A percentile compares a stretch with the other conserved stretches of the same genome.
Conservation (phyloP, 2,888 invertebrate genomes). For the Parelbella ahira region DNA sequence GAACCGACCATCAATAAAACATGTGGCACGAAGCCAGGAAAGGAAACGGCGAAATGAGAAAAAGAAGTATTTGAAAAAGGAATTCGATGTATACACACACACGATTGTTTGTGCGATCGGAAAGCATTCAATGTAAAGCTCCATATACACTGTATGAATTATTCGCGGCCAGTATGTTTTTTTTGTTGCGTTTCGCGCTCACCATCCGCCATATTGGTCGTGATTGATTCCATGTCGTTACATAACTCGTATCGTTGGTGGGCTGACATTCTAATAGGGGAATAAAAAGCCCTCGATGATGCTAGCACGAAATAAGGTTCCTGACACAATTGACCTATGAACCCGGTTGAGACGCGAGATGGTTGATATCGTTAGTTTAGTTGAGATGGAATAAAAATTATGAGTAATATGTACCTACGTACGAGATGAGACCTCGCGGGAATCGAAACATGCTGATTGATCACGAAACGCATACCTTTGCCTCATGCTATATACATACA, state of each 20-base stretch:
- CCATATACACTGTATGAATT: conserved; percentile 61
- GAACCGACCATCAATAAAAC: conserved; percentile 80
- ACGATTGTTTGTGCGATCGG: conserved; percentile 70
- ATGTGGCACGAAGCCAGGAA: conserved; percentile 76
- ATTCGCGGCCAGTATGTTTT: conserved; percentile 44
- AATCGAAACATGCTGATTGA: conserved; percentile 36
- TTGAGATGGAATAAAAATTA: conserved; percentile 32
- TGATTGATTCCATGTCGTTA: conserved; percentile 59
- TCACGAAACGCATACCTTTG: conserved; percentile 42
- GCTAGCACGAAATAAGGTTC: conserved; percentile 39
- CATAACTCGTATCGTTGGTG: conserved; percentile 52
- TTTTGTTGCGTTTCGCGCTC: conserved; percentile 38
- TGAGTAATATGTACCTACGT: too few relatives aligned
- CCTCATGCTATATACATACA: conserved; percentile 15
- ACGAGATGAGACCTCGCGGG: conserved; percentile 39
- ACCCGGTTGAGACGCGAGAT: conserved; percentile 36
- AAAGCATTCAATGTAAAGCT: conserved; percentile 75
- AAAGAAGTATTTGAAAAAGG: conserved; percentile 75
- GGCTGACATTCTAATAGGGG: conserved; percentile 37
- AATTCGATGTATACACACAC: conserved; percentile 57
- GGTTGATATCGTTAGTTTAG: conserved; percentile 32
- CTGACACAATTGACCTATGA: conserved; percentile 49
- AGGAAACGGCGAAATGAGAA: conserved; percentile 77
- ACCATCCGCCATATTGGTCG: conserved; percentile 46
- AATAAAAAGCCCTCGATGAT: conserved; percentile 26